Base-by-base conservation (phyloP, 2,888 invertebrate species). In the Phaedon cochleariae region DNA sequence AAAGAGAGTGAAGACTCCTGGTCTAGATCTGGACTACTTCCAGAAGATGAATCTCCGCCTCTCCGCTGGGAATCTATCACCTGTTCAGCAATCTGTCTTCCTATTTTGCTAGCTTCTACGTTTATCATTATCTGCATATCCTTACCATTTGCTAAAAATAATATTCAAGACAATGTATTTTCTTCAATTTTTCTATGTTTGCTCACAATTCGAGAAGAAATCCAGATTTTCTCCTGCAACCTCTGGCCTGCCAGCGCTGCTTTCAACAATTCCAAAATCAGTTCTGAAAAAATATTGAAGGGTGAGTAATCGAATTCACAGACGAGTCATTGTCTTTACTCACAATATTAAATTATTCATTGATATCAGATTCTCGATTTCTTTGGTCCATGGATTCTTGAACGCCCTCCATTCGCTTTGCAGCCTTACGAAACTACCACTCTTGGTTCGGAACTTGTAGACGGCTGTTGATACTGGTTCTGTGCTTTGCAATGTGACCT, bases 331-430 rank as follows among this genome's bases (percentile, higher is more conserved):
- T 18, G 15, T 31, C 10, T 17, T 1, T 64, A 74, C 87, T 85
- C 82, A 92, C 87, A 89, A 85, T 65, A 94, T 87, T 52, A 94
- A 87, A 0, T 90, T 91, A 84, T 96, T 96, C 82, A 93, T 94
- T 0, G 95, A 92, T 72, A 96, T 92, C 70, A 97, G 87, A 80
- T 92, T 95, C 79, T 97, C 97, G 68, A 95, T 90, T 79, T 97
- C 97, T 84, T 95, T 95, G 0, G 96, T 97, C 96, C 96, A 97
- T 0, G 97, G 97, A 84, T 97, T 97, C 76, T 90, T 90, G 82
- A 97, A 96, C 0, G 93, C 90, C 75, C 92, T 94, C 90, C 95
- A 95, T 78, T 92, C 92, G 67, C 95, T 95, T 78, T 92, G 91
- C 15, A 97, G 83, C 59, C 88, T 87, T 3, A 91, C 87, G 76